Evolutionary conservation across 2,888 invertebrate species (phyloP).

Genomic region (Chaetoderma sp.): DNA sequence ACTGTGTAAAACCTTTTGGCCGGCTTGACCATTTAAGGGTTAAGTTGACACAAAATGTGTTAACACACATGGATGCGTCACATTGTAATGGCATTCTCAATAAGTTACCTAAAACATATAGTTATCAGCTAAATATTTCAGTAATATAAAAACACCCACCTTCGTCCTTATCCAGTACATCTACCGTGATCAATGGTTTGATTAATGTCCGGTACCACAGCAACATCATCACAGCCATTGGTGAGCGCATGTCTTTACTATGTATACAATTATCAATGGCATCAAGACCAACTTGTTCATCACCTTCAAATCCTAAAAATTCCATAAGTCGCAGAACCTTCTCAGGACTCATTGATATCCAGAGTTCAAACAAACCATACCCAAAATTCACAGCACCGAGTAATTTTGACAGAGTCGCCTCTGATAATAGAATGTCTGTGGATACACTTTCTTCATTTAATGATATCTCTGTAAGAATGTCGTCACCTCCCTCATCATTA

Average conservation of each 20-base stretch:
- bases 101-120: no score
- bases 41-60: no score
- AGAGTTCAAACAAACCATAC: constrained; percentile 78
- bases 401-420: constrained; percentile 72
- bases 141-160: no score
- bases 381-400: constrained; percentile 80
- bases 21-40: no score
- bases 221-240: constrained; percentile 76
- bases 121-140: no score
- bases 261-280: constrained; percentile 75
- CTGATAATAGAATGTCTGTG: no score
- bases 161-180: constrained; percentile 75
- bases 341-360: constrained; percentile 78
- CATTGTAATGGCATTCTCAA: no score
- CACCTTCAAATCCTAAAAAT: constrained; percentile 78
- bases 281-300: constrained; percentile 74
- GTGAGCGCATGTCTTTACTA: constrained; percentile 78
- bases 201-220: constrained; percentile 81
- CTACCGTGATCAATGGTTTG: constrained; percentile 77
- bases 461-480: no score
- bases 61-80: no score
- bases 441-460: no score
- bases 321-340: constrained; percentile 73
- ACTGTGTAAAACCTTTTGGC: no score
- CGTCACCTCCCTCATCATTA: constrained; percentile 53